A percentile compares a stretch with the other conserved stretches of the same genome.
Evolutionary conservation across 2,888 invertebrate species (phyloP).

Genomic region (Mythimna loreyi): DNA sequence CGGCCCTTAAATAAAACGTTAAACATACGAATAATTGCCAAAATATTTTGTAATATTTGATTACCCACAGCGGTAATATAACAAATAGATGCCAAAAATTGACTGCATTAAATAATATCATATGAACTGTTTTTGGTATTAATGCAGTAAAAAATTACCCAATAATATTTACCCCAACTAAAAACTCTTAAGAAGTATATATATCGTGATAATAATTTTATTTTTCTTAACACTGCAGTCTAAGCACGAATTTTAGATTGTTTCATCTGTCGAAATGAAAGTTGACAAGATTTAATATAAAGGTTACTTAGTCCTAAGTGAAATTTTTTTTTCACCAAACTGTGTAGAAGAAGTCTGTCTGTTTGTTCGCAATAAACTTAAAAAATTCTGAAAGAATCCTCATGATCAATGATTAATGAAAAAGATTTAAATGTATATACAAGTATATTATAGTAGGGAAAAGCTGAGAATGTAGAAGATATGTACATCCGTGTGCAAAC

Average conservation of each 20-base stretch:
- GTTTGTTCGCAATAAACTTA: no score
- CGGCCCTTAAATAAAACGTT: not conserved
- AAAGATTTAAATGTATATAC: no score
- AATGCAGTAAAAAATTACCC: slow-evolving; percentile 1
- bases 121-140: not conserved
- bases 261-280: no score
- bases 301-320: not conserved
- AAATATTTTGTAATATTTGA: not conserved
- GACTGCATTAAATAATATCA: not conserved
- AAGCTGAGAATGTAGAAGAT: no score
- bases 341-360: no score
- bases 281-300: no score
- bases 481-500: no score
- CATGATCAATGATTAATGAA: no score
- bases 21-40: not conserved
- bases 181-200: not conserved
- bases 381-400: no score
- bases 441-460: no score
- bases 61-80: slow-evolving; percentile 14
- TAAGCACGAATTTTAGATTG: not conserved
- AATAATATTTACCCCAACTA: not conserved
- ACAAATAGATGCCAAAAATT: slow-evolving; percentile 23
- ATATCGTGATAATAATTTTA: slow-evolving; percentile 1
- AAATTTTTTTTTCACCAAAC: not conserved
- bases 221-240: not conserved